Percentiles rank a stretch among this genome's conserved stretches.
These are phyloP conservation scores for Camelus bactrianus DNA, from an alignment of 2,113 vertebrate genomes.

Conservation along the genomic window DNA sequence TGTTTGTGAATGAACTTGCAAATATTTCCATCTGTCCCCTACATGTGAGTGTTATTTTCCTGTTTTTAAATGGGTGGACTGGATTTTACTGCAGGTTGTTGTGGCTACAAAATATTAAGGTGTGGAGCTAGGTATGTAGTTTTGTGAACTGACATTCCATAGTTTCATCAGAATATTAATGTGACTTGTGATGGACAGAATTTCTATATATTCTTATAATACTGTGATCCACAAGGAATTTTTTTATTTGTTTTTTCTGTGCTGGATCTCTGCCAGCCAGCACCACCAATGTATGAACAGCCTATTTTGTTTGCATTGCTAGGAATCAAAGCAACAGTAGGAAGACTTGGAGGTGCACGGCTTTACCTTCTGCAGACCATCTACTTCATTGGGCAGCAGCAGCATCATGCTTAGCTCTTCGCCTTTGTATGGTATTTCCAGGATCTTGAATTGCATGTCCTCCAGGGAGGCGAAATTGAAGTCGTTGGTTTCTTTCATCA, in stretches of 20 bases:
- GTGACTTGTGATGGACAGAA: neutral
- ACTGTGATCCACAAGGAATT: too few relatives aligned
- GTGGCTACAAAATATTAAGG: neutral
- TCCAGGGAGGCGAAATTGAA: conserved; percentile 79
- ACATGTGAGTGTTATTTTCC: neutral
- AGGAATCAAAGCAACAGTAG: fast-evolving
- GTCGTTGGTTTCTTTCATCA: conserved; percentile 82
- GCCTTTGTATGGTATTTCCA: conserved; percentile 89
- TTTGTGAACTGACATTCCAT: neutral
- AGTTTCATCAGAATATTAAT: neutral
- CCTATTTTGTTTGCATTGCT: too few relatives aligned
- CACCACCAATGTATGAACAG: too few relatives aligned
- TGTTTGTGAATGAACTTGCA: neutral
- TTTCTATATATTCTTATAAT: neutral
- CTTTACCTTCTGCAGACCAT: conserved; percentile 73
- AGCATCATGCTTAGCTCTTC: conserved; percentile 90
- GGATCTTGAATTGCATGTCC: conserved; percentile 82
- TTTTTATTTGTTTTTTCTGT: too few relatives aligned
- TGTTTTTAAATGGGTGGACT: neutral
- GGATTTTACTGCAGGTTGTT: neutral
- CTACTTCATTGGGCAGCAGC: conserved; percentile 84
- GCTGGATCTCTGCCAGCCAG: too few relatives aligned
- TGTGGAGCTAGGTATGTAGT: neutral
- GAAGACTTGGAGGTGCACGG: fast-evolving
- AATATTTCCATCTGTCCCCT: neutral